Evolutionary conservation across 1,140 invertebrate genomes (phyloP), one percentile per base, ranked within the genome.

Genomic region (Aphaenogaster rudis): DNA sequence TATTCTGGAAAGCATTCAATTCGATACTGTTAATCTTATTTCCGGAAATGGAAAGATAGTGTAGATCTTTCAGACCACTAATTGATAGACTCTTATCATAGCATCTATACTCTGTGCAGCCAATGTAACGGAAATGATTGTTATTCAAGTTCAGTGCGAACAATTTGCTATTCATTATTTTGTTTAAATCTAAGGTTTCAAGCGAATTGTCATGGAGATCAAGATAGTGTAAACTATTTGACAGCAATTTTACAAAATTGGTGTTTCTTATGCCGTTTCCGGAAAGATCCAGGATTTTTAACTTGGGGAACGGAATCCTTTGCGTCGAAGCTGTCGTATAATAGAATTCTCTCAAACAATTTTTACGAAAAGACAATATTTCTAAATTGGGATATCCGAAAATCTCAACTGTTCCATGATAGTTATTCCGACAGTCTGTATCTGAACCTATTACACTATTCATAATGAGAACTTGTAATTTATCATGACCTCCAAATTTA

Each of bases 381-480:
- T 77, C 21, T 77, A 77, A 61, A 21, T 63, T 77, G 2, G 74
- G 74, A 61, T 77, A 61, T 28, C 3, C 36, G 0, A 3, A 77
- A 61, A 77, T 77, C 0, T 15, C 0, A 21, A 67, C 28, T 8
- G 1, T 2, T n/a, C 0, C 1, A 33, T 15, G 2, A 1, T 17
- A 21, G 0, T 21, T 21, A 21, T 21, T 21, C 28, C 0, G 0
- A 28, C 28, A 28, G 28, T 28, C 0, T 21, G 28, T 28, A 5
- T 21, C 1, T 21, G 0, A 21, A 9, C 2, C 2, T 0, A 8
- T 0, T 57, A 1, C 72, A 21, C 3, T 28, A 2, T 76, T 57
- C 0, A 76, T 3, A 39, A 57, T 0, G 5, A 76, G 72, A 9
- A 21, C 3, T 6, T 76, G 4, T 76, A 76, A 57, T 0, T 42